phyloP scores from a whole-genome alignment of 2,113 vertebrate species.

The Neotoma lepida region DNA sequence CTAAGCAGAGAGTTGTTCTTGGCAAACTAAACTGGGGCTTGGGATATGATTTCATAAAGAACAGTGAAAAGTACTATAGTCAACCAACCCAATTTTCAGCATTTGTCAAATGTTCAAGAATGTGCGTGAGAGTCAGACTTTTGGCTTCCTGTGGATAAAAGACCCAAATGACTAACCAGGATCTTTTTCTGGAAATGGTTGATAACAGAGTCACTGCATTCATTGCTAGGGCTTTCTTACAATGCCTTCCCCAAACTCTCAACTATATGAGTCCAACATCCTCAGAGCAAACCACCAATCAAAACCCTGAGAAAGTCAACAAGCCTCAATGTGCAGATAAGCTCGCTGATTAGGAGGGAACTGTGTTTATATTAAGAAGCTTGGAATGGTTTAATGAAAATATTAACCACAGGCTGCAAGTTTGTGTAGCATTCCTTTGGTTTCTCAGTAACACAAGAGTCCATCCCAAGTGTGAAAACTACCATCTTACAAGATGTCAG shows the following conservation, averaged over 20 bases:
- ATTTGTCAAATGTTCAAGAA: conserved; percentile 37
- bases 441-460: conserved; percentile 23
- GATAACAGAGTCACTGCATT: conserved; percentile 19
- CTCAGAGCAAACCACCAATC: conserved; percentile 27
- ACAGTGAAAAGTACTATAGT: conserved; percentile 15
- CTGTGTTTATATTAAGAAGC: conserved; percentile 60
- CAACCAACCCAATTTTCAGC: conserved; percentile 27
- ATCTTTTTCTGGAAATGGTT: conserved; percentile 62
- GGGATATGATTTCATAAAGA: conserved; percentile 46
- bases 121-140: conserved; percentile 49
- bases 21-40: conserved; percentile 40
- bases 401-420: conserved; percentile 25
- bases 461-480: conserved; percentile 9
- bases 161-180: conserved; percentile 35
- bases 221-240: neutral
- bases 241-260: neutral
- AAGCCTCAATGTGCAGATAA: conserved; percentile 54
- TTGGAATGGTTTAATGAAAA: conserved; percentile 58
- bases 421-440: conserved; percentile 37
- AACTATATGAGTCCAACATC: conserved; percentile 46
- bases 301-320: conserved; percentile 60
- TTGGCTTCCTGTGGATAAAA: conserved; percentile 50
- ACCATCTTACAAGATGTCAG: neutral
- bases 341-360: conserved; percentile 62
- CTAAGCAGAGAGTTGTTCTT: conserved; percentile 45